Conservation (phyloP, 2,888 invertebrate genomes). For the Ethmia dodecea region DNA sequence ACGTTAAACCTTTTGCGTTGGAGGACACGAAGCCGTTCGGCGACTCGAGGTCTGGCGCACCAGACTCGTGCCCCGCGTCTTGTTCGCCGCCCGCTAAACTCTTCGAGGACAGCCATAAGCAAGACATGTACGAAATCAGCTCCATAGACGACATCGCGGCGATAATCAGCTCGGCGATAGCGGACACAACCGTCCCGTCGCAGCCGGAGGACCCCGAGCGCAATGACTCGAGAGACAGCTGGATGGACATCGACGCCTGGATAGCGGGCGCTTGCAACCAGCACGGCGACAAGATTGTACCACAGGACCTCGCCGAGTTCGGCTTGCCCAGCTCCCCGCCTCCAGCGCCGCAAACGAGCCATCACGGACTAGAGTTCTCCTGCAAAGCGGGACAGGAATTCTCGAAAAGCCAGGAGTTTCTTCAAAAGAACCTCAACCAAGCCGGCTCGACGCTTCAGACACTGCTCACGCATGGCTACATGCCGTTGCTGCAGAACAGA, state of each 20-base stretch:
- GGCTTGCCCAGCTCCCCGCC: conserved; percentile 81
- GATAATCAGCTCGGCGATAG: conserved; percentile 92
- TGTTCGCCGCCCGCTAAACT: conserved; percentile 72
- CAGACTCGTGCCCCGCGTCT: conserved; percentile 75
- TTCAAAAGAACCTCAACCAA: conserved; percentile 68
- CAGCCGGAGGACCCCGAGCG: conserved; percentile 84
- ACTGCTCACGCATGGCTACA: conserved; percentile 86
- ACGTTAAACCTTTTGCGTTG: conserved; percentile 78
- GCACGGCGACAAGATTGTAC: conserved; percentile 81
- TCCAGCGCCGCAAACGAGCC: conserved; percentile 67
- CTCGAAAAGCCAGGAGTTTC: conserved; percentile 66
- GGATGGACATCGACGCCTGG: conserved; percentile 94
- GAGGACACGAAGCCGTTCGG: conserved; percentile 69
- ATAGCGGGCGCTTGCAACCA: conserved; percentile 88
- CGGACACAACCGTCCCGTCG: conserved; percentile 90
- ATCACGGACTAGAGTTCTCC: conserved; percentile 69
- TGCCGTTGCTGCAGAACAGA: conserved; percentile 88
- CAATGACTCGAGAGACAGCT: conserved; percentile 86
- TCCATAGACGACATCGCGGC: conserved; percentile 91
- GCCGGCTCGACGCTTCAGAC: conserved; percentile 86
- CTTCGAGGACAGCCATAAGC: conserved; percentile 72
- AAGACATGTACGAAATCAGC: conserved; percentile 83
- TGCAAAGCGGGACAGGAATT: conserved; percentile 64
- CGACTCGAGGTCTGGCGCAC: conserved; percentile 79
- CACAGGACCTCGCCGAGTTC: conserved; percentile 83